Evolutionary conservation across 2,113 vertebrate genomes (phyloP), one percentile per base, ranked within the genome.

Genomic region (Progne subis): DNA sequence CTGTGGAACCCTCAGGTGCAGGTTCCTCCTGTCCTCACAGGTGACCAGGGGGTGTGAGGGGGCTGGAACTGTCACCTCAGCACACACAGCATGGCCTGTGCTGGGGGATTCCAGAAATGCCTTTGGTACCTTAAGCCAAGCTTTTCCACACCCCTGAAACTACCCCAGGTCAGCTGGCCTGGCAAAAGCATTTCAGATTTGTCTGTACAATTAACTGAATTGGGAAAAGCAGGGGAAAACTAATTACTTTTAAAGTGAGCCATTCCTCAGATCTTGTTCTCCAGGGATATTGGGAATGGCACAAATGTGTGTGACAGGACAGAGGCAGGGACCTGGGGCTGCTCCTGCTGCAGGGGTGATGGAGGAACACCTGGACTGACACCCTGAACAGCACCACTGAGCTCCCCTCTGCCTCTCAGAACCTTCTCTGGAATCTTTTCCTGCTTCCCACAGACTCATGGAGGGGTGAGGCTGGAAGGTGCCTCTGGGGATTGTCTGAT

Each of bases 391-490:
- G 89, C 65, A 87, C 57, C 67, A 3, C 41, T 71, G 29, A 65
- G 53, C 2, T 64, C 61, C 53, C 37, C 59, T 82, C 67, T 80
- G 81, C 74, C 65, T 79, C 91, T 92, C 93, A 87, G 82, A 71
- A 28, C 67, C 53, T 65, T 6, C 8, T 68, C 10, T 39, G 65
- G 26, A 47, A 39, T 10, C 53, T n/a, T 50, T 60, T 90, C 64
- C 37, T 9, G 56, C 44, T 92, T 78, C 57, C 53, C 75, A 65
- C 41, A 76, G 78, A 53, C 20, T 5, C 8, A 11, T 0, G 6
- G 82, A 71, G 52, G 5, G 23, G 1, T 34, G 65, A 63, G 74
- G 64, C 29, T 78, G 77, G 80, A 72, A 52, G 32, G 41, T n/a
- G 50, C 46, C 64, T 88, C 79, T 49, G 67, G 71, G 47, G 44